Base-by-base conservation (phyloP, 2,888 invertebrate genomes). In the Sesia apiformis region DNA sequence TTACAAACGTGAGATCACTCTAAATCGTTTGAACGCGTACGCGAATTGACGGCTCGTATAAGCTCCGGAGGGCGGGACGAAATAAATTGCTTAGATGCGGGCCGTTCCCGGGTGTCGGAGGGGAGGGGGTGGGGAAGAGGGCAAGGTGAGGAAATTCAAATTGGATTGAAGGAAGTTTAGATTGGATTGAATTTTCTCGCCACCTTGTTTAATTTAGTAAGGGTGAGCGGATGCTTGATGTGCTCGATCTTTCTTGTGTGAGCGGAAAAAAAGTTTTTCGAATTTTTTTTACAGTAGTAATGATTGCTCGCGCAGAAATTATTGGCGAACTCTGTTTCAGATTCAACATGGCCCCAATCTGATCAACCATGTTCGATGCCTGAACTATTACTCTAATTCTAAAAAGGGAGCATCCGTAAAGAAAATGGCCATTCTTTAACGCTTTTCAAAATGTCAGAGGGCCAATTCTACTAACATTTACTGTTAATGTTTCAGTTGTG, bases 111-210 rank as follows among this genome's bases (percentile, higher is more conserved):
- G 39, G 38, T 49, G 58, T 63, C 60, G 56, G 61, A 58, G 56
- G 50, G 59, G 59, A 57, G 60, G 56, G 55, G 59, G 61, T 57
- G 57, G 60, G 61, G 67, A 54, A 55, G 55, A 54, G 63, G 61
- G 63, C 52, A 55, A 65, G 67, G 67, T 63, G 67, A 74, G 83
- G 77, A 79, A 79, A 85, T 84, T 84, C 83, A 84, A 85, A 87
- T 86, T 85, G 84, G 84, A 85, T 85, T 81, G 83, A 81, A 84
- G 80, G 79, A 84, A 87, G 78, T 87, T 86, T 83, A 81, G 84
- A 86, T 86, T 86, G 79, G 80, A 86, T 86, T 82, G 84, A 86
- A 86, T 86, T 84, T 83, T 78, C 80, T 70, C 76, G 74, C 77
- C 82, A 84, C 83, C 86, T 85, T 85, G 85, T 84, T 84, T 84